These are phyloP conservation scores for Euglossa dilemma DNA, from an alignment of 1,140 invertebrate species.

Conservation along the genomic window DNA sequence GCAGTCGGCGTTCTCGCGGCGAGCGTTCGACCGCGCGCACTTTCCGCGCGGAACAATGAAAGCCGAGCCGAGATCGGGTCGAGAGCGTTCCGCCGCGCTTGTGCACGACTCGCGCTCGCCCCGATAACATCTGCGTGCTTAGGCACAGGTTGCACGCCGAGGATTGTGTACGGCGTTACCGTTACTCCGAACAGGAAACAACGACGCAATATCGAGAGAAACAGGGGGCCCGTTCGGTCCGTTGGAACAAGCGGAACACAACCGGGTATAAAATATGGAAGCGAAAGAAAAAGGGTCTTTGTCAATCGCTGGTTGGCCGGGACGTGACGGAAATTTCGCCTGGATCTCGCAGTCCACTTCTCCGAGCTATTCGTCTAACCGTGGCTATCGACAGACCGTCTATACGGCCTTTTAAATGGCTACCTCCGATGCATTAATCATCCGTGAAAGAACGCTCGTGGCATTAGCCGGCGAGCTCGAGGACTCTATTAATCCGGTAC, in stretches of 20 bases:
- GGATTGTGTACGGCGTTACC: conserved; percentile 50
- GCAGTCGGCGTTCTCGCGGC: background rate
- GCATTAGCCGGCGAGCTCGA: background rate
- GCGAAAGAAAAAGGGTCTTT: background rate
- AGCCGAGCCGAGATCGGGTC: conserved; percentile 30
- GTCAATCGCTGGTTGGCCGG: too few species aligned
- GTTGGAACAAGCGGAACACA: background rate
- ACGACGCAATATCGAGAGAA: conserved; percentile 26
- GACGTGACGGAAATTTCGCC: too few species aligned
- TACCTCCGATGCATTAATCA: conserved; percentile 14
- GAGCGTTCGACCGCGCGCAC: conserved; percentile 21
- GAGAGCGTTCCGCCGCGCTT: background rate
- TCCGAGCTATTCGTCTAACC: background rate
- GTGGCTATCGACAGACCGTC: background rate
- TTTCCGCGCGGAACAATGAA: conserved; percentile 57
- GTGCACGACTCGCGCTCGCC: conserved; percentile 1
- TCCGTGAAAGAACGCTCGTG: background rate
- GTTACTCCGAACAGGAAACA: conserved; percentile 43
- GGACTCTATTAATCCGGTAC: conserved; percentile 15
- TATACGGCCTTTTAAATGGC: conserved; percentile 8
- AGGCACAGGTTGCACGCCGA: background rate
- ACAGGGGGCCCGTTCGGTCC: background rate
- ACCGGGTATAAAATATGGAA: too few species aligned
- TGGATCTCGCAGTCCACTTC: background rate
- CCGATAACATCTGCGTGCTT: conserved; percentile 37